Percentiles rank a stretch among this genome's conserved stretches.
phyloP scores from a whole-genome alignment of 2,113 vertebrate species.

The Carassius auratus region DNA sequence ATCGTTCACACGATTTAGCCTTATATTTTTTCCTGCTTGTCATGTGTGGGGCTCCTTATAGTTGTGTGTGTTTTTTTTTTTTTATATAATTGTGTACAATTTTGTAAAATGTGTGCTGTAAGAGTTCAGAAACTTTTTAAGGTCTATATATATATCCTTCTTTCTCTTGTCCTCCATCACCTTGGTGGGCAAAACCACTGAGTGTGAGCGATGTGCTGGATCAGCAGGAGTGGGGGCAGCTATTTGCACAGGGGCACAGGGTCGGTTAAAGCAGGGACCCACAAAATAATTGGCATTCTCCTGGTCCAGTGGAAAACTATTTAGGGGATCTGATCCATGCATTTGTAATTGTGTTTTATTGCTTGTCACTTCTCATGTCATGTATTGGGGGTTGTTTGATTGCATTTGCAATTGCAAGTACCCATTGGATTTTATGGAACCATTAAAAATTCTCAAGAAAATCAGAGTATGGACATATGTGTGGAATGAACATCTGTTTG shows the following conservation, averaged over 20 bases:
- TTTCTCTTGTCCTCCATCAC: conserved; percentile 57
- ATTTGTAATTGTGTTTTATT: neutral
- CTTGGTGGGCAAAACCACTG: conserved; percentile 66
- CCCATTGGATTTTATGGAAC: neutral
- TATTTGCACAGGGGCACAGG: conserved; percentile 72
- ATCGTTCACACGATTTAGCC: no score
- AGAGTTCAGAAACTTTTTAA: neutral
- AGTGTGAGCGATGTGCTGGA: conserved; percentile 76
- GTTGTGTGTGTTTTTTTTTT: no score
- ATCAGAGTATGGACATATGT: neutral
- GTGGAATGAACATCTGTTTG: neutral
- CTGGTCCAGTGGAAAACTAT: conserved; percentile 61
- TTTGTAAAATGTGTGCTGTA: neutral
- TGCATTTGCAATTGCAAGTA: neutral
- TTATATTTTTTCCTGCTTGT: no score
- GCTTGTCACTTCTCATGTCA: neutral
- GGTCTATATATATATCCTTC: neutral
- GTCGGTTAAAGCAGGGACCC: conserved; percentile 49
- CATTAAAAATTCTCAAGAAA: neutral
- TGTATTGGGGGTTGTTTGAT: neutral
- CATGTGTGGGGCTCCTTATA: no score
- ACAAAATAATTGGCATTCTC: conserved; percentile 70
- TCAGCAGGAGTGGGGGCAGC: conserved; percentile 71
- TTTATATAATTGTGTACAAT: no score
- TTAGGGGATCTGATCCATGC: neutral